Evolutionary conservation across 2,888 invertebrate genomes (phyloP), one percentile per base, ranked within the genome.

Genomic region (Epinotia brunnichana): DNA sequence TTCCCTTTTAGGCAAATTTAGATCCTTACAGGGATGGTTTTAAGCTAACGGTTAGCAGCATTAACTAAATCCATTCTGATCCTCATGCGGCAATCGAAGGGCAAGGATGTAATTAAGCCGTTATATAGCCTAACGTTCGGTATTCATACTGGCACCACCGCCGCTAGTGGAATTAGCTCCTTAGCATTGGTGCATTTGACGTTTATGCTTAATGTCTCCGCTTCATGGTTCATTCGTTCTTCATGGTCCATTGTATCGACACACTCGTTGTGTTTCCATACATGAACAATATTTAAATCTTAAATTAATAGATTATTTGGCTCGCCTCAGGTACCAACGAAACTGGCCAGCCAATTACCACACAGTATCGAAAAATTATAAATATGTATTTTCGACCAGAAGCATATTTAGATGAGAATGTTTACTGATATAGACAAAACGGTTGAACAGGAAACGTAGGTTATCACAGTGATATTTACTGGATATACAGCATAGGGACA

Each of bases 381-480:
- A 48, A 48, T n/a, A n/a, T n/a, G 5, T 7, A n/a, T n/a, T 48
- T n/a, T 5, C 5, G n/a, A n/a, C n/a, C 48, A 3, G n/a, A 48
- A n/a, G n/a, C n/a, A n/a, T n/a, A 48, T 48, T 2, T n/a, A n/a
- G n/a, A 48, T 15, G 15, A 2, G 48, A n/a, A 48, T 5, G 61
- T 56, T 35, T 13, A 48, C 19, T 19, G 60, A 48, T 69, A 80
- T 78, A 81, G 78, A 82, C 81, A 79, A 54, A 68, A n/a, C 15
- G 19, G 19, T 84, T 85, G 79, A 80, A 86, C 88, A 85, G 90
- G 91, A 90, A 88, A 86, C 83, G 48, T 79, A 84, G 86, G 87
- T 88, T 90, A 90, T 90, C 89, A 87, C 82, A 83, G 83, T 86
- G 85, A 83, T 86, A 86, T 78, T 81, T 79, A 81, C 82, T 79